Percentiles rank a stretch among this genome's conserved stretches.
These are phyloP conservation scores for Varanus salvator DNA, from an alignment of 2,113 vertebrate genomes.

Conservation along the genomic window DNA sequence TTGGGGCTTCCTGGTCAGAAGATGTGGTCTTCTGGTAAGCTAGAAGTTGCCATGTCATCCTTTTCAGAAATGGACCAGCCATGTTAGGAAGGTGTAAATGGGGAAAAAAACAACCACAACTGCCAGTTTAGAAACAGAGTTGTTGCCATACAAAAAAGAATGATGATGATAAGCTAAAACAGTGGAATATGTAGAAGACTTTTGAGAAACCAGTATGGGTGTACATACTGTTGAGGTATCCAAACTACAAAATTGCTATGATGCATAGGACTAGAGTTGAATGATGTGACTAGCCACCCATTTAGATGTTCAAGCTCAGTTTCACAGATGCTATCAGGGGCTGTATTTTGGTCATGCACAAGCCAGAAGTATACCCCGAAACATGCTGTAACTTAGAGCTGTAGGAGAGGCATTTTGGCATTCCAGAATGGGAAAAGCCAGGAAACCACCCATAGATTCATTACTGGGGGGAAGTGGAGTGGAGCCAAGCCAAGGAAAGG, in stretches of 20 bases:
- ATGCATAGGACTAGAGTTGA: background rate
- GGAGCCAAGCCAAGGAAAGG: no score
- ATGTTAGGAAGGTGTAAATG: background rate
- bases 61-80: background rate
- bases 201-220: background rate
- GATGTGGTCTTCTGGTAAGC: background rate
- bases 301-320: no score
- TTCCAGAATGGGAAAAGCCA: no score
- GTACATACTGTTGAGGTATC: background rate
- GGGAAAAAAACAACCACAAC: background rate
- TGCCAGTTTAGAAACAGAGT: background rate
- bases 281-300: no score
- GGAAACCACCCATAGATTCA: no score
- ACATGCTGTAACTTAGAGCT: no score
- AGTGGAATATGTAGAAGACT: background rate
- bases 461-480: no score
- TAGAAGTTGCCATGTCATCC: background rate
- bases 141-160: background rate
- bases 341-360: no score
- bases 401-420: no score
- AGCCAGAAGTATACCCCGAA: no score
- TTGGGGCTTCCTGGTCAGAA: background rate
- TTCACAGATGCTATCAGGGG: no score
- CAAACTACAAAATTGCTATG: background rate
- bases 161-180: background rate